Evolutionary conservation across 1,140 invertebrate species (phyloP), one percentile per base, ranked within the genome.

Genomic region (Cotesia glomerata): DNA sequence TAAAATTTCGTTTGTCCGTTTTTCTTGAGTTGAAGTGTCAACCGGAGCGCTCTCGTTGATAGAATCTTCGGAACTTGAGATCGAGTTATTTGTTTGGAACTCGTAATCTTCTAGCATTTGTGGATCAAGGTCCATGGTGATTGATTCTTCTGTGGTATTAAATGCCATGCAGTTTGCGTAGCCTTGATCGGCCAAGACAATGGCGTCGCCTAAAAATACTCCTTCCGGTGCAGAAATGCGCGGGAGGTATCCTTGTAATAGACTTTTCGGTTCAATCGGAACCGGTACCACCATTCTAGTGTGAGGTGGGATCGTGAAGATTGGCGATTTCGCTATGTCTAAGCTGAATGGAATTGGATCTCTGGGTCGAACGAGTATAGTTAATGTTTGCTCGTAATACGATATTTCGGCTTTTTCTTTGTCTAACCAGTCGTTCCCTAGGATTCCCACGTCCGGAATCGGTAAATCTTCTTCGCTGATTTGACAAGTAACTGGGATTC

Each of bases 331-430:
- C 3, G 11, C 4, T 56, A 11, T n/a, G n/a, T 8, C 54, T 34
- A 36, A 11, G 4, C 18, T 26, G 58, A 61, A 61, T 7, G 4
- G 58, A 32, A 68, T 32, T 2, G 66, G 54, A 11, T 51, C 5
- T 5, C 14, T 4, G 4, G 64, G 64, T 26, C 16, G 39, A 3
- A 5, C 5, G 5, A 11, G 14, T 14, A 51, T 4, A 2, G 18
- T 2, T 0, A 66, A 5, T 2, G 13, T 66, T 51, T 14, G 34
- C 45, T 51, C 16, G 9, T 32, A 56, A 36, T 68, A 68, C 5
- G 49, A 26, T 8, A 68, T 34, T 26, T 56, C 51, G 8, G 34
- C 66, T 36, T 68, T 68, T 13, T 68, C 66, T n/a, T n/a, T 14
- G 1, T 13, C 34, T 3, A 54, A 32, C 26, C 16, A 68, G 3